Base-by-base conservation (phyloP, 2,113 vertebrate species). In the Merops nubicus region DNA sequence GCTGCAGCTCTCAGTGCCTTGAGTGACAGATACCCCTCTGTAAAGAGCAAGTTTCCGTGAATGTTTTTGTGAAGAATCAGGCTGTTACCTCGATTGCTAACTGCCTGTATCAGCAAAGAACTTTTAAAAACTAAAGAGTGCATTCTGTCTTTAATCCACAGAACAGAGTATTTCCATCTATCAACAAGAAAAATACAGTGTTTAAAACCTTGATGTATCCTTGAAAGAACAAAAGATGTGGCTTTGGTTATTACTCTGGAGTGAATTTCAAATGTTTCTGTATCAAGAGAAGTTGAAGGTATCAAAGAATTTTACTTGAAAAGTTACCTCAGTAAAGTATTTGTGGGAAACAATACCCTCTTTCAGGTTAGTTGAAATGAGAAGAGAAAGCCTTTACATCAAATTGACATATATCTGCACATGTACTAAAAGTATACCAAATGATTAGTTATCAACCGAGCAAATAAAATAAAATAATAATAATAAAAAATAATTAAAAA, bases 11-110 rank as follows among this genome's bases (percentile, higher is more conserved):
- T 95, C 7, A 15, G 50, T 89, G 28, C 36, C 76, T 7, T 74
- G 91, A 96, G 53, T 73, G 81, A 80, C 85, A 93, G 73, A 68
- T 91, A 42, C 9, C 15, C 25, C 33, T 36, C 63, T 86, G 25
- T 63, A 83, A 96, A 73, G 29, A 91, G 50, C 12, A 74, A 75
- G 67, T 87, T 96, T 95, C 54, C 3, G 5, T 96, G 57, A 26
- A 3, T 64, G 93, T 97, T 96, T 95, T 96, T 85, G 68, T 90
- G 73, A 97, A 97, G 78, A 57, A 94, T 88, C 92, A 96, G 94
- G 36, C 85, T 97, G 75, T 95, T 96, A 95, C 31, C 29, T 85
- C 63, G 91, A 53, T 38, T 89, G 56, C 21, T 97, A 95, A 97
- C 95, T 85, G 83, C 69, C 42, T 94, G 5, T 84, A 97, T 94